Evolutionary conservation across 2,113 vertebrate species (phyloP).

Genomic region (Sander vitreus): DNA sequence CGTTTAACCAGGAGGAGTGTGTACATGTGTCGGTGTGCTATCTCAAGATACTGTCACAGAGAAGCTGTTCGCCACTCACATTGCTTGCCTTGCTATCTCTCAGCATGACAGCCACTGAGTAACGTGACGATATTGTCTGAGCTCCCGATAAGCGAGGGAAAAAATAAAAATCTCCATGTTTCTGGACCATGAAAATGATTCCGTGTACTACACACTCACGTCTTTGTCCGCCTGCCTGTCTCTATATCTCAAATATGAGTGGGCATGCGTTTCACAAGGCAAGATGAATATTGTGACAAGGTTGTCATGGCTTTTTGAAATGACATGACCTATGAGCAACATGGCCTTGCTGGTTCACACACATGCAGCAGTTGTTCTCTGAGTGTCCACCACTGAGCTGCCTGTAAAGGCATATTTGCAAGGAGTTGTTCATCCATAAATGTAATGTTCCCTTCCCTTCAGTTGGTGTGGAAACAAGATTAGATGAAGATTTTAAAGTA

Average conservation of each 20-base stretch:
- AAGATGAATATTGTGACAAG: slow-evolving; percentile 60
- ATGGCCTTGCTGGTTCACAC: slow-evolving; percentile 15
- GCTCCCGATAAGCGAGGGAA: slow-evolving; percentile 52
- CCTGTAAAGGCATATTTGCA: background rate
- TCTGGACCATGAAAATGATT: slow-evolving; percentile 61
- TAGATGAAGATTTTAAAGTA: background rate
- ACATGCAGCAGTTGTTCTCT: slow-evolving; percentile 15
- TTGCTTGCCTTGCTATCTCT: slow-evolving; percentile 35
- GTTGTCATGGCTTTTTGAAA: slow-evolving; percentile 49
- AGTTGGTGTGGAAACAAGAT: background rate
- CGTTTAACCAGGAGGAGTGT: slow-evolving; percentile 37
- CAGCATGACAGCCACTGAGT: slow-evolving; percentile 51
- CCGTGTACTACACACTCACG: slow-evolving; percentile 39
- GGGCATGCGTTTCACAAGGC: slow-evolving; percentile 33
- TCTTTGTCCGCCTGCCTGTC: slow-evolving; percentile 31
- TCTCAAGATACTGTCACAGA: slow-evolving; percentile 59
- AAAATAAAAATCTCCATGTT: slow-evolving; percentile 17
- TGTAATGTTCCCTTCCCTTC: background rate
- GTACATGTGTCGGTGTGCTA: slow-evolving; percentile 43
- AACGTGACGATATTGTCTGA: slow-evolving; percentile 56
- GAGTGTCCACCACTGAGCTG: background rate
- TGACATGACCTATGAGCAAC: slow-evolving; percentile 43
- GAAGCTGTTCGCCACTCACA: slow-evolving; percentile 46
- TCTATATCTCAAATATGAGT: slow-evolving; percentile 31
- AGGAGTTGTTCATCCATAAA: background rate